Evolutionary conservation across 2,888 invertebrate species (phyloP).

Genomic region (Hylaea fasciaria): DNA sequence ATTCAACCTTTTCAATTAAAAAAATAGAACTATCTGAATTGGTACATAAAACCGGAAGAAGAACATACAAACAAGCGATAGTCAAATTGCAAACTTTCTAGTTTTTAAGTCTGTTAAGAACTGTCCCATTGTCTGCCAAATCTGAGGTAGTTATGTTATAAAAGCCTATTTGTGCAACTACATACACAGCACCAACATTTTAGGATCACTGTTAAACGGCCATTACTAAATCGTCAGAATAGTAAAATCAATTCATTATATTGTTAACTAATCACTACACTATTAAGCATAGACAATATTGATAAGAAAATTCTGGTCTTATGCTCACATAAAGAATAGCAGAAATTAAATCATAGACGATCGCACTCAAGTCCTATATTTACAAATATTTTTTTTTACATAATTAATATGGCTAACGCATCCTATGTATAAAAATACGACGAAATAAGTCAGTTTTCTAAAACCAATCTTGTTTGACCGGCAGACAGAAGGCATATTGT

Average conservation of each 20-base stretch:
- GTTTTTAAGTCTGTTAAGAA: too few species aligned
- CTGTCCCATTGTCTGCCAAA: constrained; percentile 70
- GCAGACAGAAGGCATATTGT: constrained; percentile 54
- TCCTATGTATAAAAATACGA: constrained; percentile 60
- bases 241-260: constrained; percentile 35
- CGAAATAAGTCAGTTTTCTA: constrained; percentile 42
- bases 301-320: constrained; percentile 54
- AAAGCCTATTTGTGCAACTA: constrained; percentile 61
- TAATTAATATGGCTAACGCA: constrained; percentile 60
- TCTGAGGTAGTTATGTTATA: constrained; percentile 77
- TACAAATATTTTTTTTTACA: constrained; percentile 62
- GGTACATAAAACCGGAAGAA: too few species aligned
- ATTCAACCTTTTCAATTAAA: too few species aligned
- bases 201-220: constrained; percentile 30
- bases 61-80: too few species aligned
- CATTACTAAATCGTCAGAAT: constrained; percentile 15
- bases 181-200: constrained; percentile 59
- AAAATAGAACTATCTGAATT: too few species aligned
- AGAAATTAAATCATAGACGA: constrained; percentile 47
- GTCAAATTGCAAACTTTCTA: too few species aligned
- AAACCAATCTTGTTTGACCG: constrained; percentile 53
- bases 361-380: constrained; percentile 61
- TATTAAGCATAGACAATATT: constrained; percentile 33
- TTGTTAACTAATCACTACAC: constrained; percentile 32
- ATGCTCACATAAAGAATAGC: constrained; percentile 47